These are phyloP conservation scores for Hydractinia symbiolongicarpus DNA, from an alignment of 30 jellyfish, hydroid and myxozoan genomes.

Conservation along the genomic window DNA sequence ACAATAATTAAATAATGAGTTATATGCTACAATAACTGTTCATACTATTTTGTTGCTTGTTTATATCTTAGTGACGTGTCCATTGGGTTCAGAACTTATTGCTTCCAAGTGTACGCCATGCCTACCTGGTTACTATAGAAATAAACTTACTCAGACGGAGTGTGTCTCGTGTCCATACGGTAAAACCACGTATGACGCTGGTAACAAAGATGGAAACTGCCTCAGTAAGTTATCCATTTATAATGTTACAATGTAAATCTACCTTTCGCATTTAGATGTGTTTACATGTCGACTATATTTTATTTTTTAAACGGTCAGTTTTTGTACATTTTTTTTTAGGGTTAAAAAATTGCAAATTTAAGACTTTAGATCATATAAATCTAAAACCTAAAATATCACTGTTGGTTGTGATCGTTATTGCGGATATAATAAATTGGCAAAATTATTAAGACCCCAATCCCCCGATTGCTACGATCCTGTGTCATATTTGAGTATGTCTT, in stretches of 20 bases:
- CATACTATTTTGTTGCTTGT: neutral
- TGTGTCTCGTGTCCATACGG: constrained; percentile 68
- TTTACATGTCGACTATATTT: neutral
- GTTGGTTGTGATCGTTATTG: too few relatives aligned
- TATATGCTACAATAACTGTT: too few relatives aligned
- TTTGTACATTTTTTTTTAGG: too few relatives aligned
- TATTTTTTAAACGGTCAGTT: too few relatives aligned
- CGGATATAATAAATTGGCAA: too few relatives aligned
- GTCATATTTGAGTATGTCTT: neutral
- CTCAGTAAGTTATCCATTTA: constrained; percentile 35
- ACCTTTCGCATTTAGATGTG: neutral
- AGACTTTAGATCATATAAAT: too few relatives aligned
- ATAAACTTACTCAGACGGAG: constrained; percentile 47
- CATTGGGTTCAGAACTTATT: constrained; percentile 57
- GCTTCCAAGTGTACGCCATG: constrained; percentile 63
- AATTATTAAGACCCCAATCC: too few relatives aligned
- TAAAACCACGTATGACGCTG: constrained; percentile 51
- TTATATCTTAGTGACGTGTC: constrained; percentile 51
- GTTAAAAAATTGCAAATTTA: too few relatives aligned
- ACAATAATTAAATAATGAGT: too few relatives aligned
- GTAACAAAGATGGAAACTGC: constrained; percentile 49
- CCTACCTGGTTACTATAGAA: constrained; percentile 63
- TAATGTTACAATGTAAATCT: neutral
- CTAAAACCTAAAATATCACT: too few relatives aligned
- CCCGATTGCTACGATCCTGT: too few relatives aligned